Evolutionary conservation across 2,797 vertebrate genomes (phyloP), one percentile per base, ranked within the genome.

Genomic region (Fistularia commersonii): DNA sequence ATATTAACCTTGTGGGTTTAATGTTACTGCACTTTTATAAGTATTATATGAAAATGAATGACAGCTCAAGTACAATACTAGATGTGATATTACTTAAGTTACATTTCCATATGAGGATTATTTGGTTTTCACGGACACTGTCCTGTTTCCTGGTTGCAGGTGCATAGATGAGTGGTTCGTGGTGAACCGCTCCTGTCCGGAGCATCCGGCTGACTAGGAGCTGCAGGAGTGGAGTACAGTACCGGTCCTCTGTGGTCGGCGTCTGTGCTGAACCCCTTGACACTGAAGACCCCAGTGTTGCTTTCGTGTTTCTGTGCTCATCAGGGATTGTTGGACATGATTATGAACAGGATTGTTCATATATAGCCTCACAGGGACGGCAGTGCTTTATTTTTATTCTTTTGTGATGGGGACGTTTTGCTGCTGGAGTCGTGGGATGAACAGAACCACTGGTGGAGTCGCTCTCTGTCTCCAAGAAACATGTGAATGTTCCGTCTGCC

Each of bases 91-190:
- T n/a, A n/a, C n/a, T n/a, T n/a, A n/a, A n/a, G n/a, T n/a, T n/a
- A n/a, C n/a, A n/a, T n/a, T n/a, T n/a, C n/a, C 5, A 6, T 11
- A 8, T 39, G 38, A 39, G 7, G 38, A 39, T 7, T 10, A 10
- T 7, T 2, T 10, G 32, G 6, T 45, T 23, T 8, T 45, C n/a
- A 35, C 6, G 6, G 34, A 35, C 34, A 35, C n/a, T 7, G 9
- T 15, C 3, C 15, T 15, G 31, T 41, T 54, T 55, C 8, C 11
- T 46, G 12, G 66, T 71, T 50, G 48, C 82, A 99, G 97, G 77
- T 98, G 97, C 84, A 98, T 99, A 92, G 95, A 99, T 51, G 92
- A 95, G 74, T 99, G 97, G 97, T 99, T 98, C 85, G 90, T 93
- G 88, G 94, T 99, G 82, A 99, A 96, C 76, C 91, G 97, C 85